Conservation (phyloP, 2,113 vertebrate genomes). For the Gymnogyps californianus region DNA sequence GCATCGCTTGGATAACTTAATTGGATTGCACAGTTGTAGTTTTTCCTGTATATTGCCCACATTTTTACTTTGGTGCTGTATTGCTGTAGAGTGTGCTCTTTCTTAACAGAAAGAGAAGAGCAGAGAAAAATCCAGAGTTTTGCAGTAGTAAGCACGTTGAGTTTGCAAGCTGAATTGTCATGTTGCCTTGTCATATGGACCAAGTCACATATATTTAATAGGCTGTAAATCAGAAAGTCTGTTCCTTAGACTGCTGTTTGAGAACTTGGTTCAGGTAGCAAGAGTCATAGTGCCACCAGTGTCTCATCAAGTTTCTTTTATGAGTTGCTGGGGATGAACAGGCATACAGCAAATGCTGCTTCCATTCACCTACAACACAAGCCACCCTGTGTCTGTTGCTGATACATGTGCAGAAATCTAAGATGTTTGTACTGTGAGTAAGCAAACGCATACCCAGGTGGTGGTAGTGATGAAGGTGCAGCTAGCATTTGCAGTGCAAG, state of each 20-base stretch:
- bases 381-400: accelerated
- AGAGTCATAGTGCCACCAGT: background rate
- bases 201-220: background rate
- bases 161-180: background rate
- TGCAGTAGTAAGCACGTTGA: accelerated
- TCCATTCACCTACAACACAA: background rate
- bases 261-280: background rate
- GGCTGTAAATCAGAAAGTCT: background rate
- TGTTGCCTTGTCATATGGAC: background rate
- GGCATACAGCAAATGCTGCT: background rate
- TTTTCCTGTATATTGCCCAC: background rate
- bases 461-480: background rate
- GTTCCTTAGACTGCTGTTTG: background rate
- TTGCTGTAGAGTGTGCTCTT: background rate
- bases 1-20: background rate
- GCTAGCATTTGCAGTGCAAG: background rate
- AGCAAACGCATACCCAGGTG: background rate
- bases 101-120: background rate
- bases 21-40: background rate
- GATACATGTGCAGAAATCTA: accelerated
- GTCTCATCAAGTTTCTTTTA: background rate
- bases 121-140: background rate
- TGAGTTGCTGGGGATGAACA: background rate
- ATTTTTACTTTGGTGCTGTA: background rate
- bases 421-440: background rate